Evolutionary conservation across 1,140 invertebrate genomes (phyloP).

Genomic region (Drusus annulatus): DNA sequence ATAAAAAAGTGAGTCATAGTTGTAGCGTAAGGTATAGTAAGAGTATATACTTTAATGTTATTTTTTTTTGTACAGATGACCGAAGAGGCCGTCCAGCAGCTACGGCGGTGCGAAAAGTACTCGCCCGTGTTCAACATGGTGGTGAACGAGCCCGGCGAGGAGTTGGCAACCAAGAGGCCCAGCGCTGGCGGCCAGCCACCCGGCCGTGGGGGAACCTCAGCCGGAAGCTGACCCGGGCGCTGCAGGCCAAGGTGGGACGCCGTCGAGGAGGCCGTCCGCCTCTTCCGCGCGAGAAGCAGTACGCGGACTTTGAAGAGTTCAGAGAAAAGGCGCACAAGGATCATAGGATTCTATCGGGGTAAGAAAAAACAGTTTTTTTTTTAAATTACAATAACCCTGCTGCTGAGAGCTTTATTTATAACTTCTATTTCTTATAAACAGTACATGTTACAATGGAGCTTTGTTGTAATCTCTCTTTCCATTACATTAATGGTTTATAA

Average conservation of each 20-base stretch:
- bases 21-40: no score
- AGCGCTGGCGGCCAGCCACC: conserved; percentile 60
- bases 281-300: conserved; percentile 69
- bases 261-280: conserved; percentile 67
- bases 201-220: conserved; percentile 64
- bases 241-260: conserved; percentile 66
- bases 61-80: conserved; percentile 61
- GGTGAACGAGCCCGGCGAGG: conserved; percentile 65
- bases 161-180: conserved; percentile 58
- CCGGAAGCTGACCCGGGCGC: conserved; percentile 64
- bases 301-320: conserved; percentile 69
- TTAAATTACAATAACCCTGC: no score
- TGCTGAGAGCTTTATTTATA: no score
- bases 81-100: conserved; percentile 62
- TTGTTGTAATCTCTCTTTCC: no score
- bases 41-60: no score
- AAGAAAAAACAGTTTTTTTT: background rate
- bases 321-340: conserved; percentile 68
- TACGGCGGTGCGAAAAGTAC: conserved; percentile 66
- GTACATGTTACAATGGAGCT: no score
- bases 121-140: conserved; percentile 68
- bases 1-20: no score
- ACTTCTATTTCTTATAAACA: no score
- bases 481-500: no score
- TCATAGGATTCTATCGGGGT: conserved; percentile 70